Percentiles rank a stretch among this genome's conserved stretches.
Evolutionary conservation across 1,140 invertebrate genomes (phyloP).

Genomic region (Trichonephila clavata): DNA sequence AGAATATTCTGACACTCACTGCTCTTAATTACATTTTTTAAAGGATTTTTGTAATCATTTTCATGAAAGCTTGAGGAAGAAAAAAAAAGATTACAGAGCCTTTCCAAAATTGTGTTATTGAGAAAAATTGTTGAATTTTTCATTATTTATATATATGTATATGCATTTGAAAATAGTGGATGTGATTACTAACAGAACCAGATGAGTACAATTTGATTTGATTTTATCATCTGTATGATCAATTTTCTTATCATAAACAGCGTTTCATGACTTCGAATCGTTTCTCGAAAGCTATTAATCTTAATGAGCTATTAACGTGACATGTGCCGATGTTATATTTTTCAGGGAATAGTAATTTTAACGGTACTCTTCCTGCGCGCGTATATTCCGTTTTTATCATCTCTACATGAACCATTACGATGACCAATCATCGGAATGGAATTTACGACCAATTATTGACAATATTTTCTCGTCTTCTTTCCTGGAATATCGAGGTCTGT

Average conservation of each 20-base stretch:
- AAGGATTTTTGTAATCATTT: too few relatives aligned
- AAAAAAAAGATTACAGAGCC: too few relatives aligned
- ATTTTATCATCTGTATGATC: background rate
- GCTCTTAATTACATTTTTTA: too few relatives aligned
- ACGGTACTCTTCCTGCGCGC: background rate
- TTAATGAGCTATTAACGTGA: slow-evolving; percentile 43
- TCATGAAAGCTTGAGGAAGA: too few relatives aligned
- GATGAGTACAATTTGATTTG: background rate
- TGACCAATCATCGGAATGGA: background rate
- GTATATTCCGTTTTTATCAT: background rate
- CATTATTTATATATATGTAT: too few relatives aligned
- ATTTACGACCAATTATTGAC: slow-evolving; percentile 31
- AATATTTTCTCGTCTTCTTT: background rate
- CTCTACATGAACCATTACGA: background rate
- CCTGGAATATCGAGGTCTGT: background rate
- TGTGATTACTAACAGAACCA: background rate
- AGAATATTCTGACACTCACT: too few relatives aligned
- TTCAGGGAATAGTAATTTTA: background rate
- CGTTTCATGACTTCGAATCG: background rate
- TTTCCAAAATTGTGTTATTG: too few relatives aligned
- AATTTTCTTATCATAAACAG: background rate
- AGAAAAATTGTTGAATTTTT: too few relatives aligned
- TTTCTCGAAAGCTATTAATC: background rate
- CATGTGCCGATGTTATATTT: background rate
- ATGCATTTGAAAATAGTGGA: background rate